Evolutionary conservation across 2,888 invertebrate genomes (phyloP).

Genomic region (Leucophenga montana): DNA sequence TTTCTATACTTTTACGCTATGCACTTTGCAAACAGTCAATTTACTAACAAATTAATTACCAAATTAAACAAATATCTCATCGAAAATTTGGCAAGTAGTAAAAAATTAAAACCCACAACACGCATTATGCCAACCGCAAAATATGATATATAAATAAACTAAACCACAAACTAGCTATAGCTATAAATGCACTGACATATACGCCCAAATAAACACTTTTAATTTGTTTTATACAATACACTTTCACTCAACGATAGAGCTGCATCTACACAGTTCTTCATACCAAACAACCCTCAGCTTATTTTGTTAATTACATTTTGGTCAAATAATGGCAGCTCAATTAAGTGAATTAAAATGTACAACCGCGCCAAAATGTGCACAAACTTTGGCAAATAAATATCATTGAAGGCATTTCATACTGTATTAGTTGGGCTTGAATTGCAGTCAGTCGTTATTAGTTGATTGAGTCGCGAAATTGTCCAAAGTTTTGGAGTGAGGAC

Average conservation of each 20-base stretch:
- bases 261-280: background rate
- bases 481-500: background rate
- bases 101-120: background rate
- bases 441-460: background rate
- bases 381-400: slow-evolving; percentile 16
- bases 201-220: background rate
- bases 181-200: no score
- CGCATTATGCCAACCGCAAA: slow-evolving; percentile 16
- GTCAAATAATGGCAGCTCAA: slow-evolving; percentile 71
- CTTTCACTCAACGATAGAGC: slow-evolving; percentile 1
- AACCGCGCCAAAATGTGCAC: slow-evolving; percentile 27
- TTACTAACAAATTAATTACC: slow-evolving; percentile 58
- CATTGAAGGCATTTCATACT: slow-evolving; percentile 32
- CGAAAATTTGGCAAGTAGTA: slow-evolving; percentile 38
- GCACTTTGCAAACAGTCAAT: slow-evolving; percentile 15
- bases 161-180: background rate
- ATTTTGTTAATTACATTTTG: slow-evolving; percentile 69
- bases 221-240: background rate
- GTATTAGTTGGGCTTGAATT: background rate
- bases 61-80: slow-evolving; percentile 50
- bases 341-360: slow-evolving; percentile 66
- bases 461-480: background rate
- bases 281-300: slow-evolving; percentile 36
- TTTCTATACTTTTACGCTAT: no score
- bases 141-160: slow-evolving; percentile 5